Evolutionary conservation across 2,888 invertebrate genomes (phyloP).

Genomic region (Eretmocerus hayati): DNA sequence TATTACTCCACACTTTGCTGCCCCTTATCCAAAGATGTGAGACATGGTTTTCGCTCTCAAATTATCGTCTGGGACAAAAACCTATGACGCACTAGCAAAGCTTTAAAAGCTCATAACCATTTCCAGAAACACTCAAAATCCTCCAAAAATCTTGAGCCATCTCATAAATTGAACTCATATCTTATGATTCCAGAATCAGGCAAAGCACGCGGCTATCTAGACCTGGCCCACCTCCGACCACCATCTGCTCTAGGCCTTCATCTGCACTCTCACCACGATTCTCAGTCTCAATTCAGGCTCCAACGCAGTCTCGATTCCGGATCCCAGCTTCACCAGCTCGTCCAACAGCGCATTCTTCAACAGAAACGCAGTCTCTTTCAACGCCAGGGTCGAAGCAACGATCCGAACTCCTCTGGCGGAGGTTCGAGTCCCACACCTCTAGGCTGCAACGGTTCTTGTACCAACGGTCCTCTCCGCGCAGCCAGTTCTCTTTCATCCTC

Average conservation of each 20-base stretch:
- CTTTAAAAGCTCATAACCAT: too few relatives aligned
- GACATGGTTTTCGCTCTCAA: too few relatives aligned
- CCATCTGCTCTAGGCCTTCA: conserved; percentile 37
- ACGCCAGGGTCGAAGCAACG: conserved; percentile 29
- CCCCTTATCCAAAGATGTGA: too few relatives aligned
- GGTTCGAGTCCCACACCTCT: conserved; percentile 6
- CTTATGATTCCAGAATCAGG: conserved; percentile 35
- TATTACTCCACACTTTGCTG: too few relatives aligned
- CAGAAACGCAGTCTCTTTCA: conserved; percentile 61
- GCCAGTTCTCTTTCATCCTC: conserved; percentile 2
- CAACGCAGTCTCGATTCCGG: conserved; percentile 34
- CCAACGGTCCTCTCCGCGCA: too few relatives aligned
- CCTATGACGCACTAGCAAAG: too few relatives aligned
- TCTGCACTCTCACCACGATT: too few relatives aligned
- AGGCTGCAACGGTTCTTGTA: background rate
- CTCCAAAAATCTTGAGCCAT: too few relatives aligned
- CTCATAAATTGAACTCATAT: too few relatives aligned
- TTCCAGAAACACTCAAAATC: too few relatives aligned
- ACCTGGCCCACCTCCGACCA: conserved; percentile 39
- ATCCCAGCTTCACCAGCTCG: conserved; percentile 70
- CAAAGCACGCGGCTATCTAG: conserved; percentile 40
- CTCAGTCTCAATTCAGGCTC: conserved; percentile 35
- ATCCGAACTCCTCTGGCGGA: conserved; percentile 16
- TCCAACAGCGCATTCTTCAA: conserved; percentile 78
- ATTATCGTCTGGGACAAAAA: too few relatives aligned